Conservation (phyloP, 2,888 invertebrate genomes). For the Linyphia triangularis region DNA sequence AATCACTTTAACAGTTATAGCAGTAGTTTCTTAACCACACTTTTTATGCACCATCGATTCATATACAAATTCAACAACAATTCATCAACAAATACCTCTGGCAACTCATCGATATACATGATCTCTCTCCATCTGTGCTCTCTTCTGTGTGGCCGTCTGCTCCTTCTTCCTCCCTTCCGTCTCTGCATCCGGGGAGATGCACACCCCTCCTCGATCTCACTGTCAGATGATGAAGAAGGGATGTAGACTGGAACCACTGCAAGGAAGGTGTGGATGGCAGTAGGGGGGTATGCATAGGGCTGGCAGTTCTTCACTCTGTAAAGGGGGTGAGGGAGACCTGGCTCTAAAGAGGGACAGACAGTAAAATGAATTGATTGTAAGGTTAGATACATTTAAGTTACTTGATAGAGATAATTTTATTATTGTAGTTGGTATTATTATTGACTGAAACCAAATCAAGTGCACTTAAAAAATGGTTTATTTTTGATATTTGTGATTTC, state of each 20-base stretch:
- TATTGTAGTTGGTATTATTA: no score
- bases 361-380: no score
- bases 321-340: slow-evolving; percentile 70
- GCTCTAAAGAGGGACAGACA: slow-evolving; percentile 36
- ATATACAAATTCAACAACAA: no score
- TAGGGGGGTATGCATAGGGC: slow-evolving; percentile 64
- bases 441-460: no score
- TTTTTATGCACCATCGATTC: no score
- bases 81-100: slow-evolving; percentile 86
- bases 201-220: slow-evolving; percentile 86
- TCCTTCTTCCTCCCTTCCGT: slow-evolving; percentile 82
- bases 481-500: no score
- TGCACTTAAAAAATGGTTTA: no score
- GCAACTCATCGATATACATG: slow-evolving; percentile 90
- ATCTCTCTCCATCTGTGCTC: slow-evolving; percentile 78
- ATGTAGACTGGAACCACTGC: slow-evolving; percentile 69
- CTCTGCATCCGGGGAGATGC: slow-evolving; percentile 91
- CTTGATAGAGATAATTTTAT: no score
- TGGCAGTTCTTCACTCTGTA: slow-evolving; percentile 68
- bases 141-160: slow-evolving; percentile 77
- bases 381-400: neutral
- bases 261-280: slow-evolving; percentile 64
- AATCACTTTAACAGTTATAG: no score
- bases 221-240: slow-evolving; percentile 83
- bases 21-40: no score